These are phyloP conservation scores for Glaucidium brasilianum DNA, from an alignment of 2,113 vertebrate species.

Conservation along the genomic window DNA sequence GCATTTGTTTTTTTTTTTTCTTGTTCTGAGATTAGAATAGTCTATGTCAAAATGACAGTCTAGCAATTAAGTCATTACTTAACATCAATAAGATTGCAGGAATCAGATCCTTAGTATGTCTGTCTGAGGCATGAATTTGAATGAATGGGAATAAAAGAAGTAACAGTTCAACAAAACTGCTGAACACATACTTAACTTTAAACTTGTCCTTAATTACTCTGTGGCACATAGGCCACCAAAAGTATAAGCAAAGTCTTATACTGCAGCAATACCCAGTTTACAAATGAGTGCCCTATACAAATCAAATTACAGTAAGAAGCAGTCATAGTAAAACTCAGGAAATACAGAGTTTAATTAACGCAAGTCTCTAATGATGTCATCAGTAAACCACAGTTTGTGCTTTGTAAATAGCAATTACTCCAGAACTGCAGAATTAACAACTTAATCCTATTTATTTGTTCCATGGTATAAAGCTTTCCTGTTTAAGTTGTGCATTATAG, in stretches of 20 bases:
- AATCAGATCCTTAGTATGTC: not conserved
- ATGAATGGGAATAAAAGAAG: not conserved
- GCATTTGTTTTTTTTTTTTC: not conserved
- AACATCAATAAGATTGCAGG: not conserved
- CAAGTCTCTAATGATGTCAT: slow-evolving; percentile 21
- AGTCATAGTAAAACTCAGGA: not conserved
- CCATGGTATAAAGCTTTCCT: not conserved
- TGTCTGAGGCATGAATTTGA: not conserved
- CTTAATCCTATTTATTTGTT: slow-evolving; percentile 9
- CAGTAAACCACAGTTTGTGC: not conserved
- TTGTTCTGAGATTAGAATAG: not conserved
- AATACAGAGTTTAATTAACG: slow-evolving; percentile 30
- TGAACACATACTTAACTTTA: not conserved
- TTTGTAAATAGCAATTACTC: slow-evolving; percentile 15
- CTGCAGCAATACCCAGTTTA: slow-evolving; percentile 2
- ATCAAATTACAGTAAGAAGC: slow-evolving; percentile 21
- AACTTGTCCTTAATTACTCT: not conserved
- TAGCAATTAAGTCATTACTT: slow-evolving; percentile 28
- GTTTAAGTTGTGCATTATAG: not conserved
- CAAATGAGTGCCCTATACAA: not conserved
- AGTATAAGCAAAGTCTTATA: not conserved
- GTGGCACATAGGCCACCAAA: not conserved
- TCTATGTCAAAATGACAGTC: not conserved
- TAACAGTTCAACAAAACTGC: not conserved
- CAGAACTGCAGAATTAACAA: slow-evolving; percentile 13